Conservation (phyloP, 2,888 invertebrate species). For the Tubulanus polymorphus region DNA sequence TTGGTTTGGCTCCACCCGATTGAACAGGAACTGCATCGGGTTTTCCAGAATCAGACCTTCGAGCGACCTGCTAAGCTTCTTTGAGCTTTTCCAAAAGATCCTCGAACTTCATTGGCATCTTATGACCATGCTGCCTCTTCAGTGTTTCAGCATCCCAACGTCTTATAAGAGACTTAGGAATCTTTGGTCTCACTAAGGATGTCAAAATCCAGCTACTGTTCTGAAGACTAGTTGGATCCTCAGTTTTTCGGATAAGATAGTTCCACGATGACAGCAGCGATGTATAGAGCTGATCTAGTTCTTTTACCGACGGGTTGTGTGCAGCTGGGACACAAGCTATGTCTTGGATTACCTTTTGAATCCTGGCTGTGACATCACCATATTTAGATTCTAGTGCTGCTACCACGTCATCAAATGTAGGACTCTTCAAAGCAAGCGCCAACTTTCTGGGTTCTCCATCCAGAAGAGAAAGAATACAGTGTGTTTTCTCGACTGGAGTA, state of each 20-base stretch:
- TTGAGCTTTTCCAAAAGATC: not conserved
- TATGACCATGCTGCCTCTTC: too few species aligned
- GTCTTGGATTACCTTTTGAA: not conserved
- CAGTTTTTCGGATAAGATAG: not conserved
- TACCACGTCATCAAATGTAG: not conserved
- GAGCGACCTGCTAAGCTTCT: not conserved
- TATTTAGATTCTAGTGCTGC: not conserved
- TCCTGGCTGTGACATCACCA: not conserved
- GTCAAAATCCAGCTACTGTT: not conserved
- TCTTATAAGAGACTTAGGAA: not conserved
- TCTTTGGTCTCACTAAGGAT: not conserved
- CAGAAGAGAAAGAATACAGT: not conserved
- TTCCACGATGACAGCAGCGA: not conserved
- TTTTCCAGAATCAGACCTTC: not conserved
- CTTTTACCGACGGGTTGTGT: not conserved
- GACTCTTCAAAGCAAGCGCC: not conserved
- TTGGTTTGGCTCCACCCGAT: too few species aligned
- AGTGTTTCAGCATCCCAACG: not conserved
- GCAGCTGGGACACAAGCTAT: not conserved
- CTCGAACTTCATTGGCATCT: not conserved
- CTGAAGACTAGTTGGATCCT: not conserved
- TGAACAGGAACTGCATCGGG: too few species aligned
- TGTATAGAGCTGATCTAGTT: not conserved
- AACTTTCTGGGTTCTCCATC: not conserved
- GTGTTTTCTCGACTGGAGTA: not conserved